Evolutionary conservation across 2,797 vertebrate species (phyloP).

Genomic region (Sparidentex hasta): DNA sequence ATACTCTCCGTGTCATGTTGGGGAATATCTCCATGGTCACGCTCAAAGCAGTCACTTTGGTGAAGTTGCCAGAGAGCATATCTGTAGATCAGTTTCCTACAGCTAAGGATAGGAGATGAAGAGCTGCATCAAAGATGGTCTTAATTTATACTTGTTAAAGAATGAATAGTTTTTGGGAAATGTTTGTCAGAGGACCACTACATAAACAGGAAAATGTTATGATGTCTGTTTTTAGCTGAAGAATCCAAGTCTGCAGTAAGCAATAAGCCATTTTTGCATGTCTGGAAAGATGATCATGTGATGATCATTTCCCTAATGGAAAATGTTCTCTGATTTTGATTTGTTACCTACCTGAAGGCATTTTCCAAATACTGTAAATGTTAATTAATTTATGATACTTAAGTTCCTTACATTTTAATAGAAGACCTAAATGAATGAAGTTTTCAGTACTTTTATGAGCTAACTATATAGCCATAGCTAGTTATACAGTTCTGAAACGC

Average conservation of each 20-base stretch:
- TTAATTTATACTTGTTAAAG: conserved; percentile 11
- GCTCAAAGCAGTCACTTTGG: conserved; percentile 43
- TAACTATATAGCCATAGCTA: no score
- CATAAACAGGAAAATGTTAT: conserved; percentile 32
- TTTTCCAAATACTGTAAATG: no score
- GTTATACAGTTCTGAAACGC: not conserved
- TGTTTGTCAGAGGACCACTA: not conserved
- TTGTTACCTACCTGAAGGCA: conserved; percentile 12
- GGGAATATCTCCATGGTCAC: conserved; percentile 65
- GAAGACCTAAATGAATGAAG: not conserved
- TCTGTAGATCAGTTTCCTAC: conserved; percentile 18
- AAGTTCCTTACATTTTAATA: not conserved
- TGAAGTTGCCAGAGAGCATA: conserved; percentile 2
- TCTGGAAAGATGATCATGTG: conserved; percentile 57
- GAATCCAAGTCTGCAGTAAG: not conserved
- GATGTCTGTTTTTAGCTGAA: conserved; percentile 19
- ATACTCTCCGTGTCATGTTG: conserved; percentile 38
- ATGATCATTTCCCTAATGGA: conserved; percentile 26
- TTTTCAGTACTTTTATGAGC: not conserved
- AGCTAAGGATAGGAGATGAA: conserved; percentile 11
- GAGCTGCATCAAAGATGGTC: conserved; percentile 8
- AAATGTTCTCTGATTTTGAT: conserved; percentile 39
- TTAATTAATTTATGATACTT: not conserved
- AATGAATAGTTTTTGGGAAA: not conserved
- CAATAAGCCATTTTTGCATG: not conserved